These are phyloP conservation scores for Clostera curtula DNA, from an alignment of 2,888 invertebrate species.

Conservation along the genomic window DNA sequence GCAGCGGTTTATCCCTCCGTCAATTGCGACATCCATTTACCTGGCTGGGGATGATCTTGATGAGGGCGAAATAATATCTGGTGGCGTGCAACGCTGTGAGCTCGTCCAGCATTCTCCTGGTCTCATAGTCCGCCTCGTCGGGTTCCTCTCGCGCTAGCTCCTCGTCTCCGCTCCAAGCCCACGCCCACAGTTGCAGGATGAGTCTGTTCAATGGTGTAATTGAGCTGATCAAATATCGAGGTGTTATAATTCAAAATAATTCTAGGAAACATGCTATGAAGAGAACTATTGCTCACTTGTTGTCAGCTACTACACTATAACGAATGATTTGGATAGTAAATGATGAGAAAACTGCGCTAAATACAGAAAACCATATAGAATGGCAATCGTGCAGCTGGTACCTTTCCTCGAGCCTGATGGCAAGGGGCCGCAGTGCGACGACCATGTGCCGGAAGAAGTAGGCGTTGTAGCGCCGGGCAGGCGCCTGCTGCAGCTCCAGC, in stretches of 20 bases:
- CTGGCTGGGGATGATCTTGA: slow-evolving; percentile 86
- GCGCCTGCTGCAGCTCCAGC: slow-evolving; percentile 83
- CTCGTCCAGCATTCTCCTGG: slow-evolving; percentile 85
- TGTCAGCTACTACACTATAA: no score
- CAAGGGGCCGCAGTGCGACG: slow-evolving; percentile 87
- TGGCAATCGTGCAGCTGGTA: no score
- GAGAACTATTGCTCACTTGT: no score
- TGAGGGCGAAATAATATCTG: slow-evolving; percentile 89
- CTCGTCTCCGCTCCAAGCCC: slow-evolving; percentile 74
- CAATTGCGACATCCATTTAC: slow-evolving; percentile 45
- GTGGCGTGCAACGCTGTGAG: slow-evolving; percentile 87
- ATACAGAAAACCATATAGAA: no score
- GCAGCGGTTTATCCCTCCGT: no score
- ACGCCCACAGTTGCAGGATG: slow-evolving; percentile 59
- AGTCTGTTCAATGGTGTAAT: no score
- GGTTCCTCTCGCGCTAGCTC: slow-evolving; percentile 79
- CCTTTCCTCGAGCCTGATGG: slow-evolving; percentile 91
- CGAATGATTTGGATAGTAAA: slow-evolving; percentile 1
- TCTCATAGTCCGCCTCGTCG: slow-evolving; percentile 87
- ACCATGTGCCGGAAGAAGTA: slow-evolving; percentile 91
- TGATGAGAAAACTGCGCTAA: no score
- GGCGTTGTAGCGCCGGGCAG: slow-evolving; percentile 82
- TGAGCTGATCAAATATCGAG: no score
- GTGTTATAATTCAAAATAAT: no score
- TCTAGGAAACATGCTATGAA: no score